These are phyloP conservation scores for Hydrophis major DNA, from an alignment of 2,797 vertebrate species.

Conservation along the genomic window DNA sequence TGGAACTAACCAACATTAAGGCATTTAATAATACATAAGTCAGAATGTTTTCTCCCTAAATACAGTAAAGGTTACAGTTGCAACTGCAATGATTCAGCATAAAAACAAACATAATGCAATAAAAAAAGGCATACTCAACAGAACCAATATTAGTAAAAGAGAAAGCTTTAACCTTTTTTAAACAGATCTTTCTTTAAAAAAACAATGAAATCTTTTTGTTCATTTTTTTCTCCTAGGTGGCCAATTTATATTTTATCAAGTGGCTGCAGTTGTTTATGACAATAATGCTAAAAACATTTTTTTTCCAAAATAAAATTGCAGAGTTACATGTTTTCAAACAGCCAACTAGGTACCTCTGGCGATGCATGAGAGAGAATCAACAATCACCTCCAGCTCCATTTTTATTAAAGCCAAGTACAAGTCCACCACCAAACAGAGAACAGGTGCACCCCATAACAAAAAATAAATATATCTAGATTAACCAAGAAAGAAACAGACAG, in stretches of 20 bases:
- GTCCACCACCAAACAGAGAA: neutral
- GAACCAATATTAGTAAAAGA: neutral
- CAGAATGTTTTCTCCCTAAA: neutral
- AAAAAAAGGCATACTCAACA: slow-evolving; percentile 12
- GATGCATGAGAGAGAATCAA: neutral
- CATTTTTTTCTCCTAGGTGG: slow-evolving; percentile 3
- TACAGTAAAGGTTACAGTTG: neutral
- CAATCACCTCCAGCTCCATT: neutral
- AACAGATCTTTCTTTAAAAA: neutral
- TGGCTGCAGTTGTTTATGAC: neutral
- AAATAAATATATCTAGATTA: neutral
- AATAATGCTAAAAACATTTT: neutral
- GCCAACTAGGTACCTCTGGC: neutral
- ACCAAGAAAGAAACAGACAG: neutral
- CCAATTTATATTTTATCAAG: slow-evolving; percentile 14
- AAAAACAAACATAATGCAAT: slow-evolving; percentile 19
- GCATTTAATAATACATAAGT: neutral
- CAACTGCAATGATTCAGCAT: neutral
- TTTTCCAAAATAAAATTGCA: neutral
- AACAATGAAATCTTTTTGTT: neutral
- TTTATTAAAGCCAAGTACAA: neutral
- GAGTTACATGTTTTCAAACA: neutral
- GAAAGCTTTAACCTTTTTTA: neutral
- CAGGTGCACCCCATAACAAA: neutral
- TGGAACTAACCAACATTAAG: neutral